Evolutionary conservation across 2,888 invertebrate species (phyloP), one percentile per base, ranked within the genome.

Genomic region (Erebia epiphron): DNA sequence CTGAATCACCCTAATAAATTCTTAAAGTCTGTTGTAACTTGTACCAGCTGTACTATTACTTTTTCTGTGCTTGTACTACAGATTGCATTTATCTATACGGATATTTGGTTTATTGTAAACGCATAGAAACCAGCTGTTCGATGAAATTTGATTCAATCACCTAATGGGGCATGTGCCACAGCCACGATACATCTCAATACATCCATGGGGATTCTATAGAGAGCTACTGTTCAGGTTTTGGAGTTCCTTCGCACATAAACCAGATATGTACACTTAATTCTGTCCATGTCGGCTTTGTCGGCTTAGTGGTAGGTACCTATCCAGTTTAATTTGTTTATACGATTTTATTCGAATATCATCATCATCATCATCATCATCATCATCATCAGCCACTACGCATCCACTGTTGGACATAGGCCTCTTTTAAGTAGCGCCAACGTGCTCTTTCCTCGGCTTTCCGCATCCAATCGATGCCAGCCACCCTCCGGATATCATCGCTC

Each of bases 91-190:
- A 65, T 68, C 35, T 35, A 41, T 68, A 61, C 14, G 14, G 52
- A 65, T 81, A 82, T 81, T 82, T 82, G 81, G 80, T 78, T 80
- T 79, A 84, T 86, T 86, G 84, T 81, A 79, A 75, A 75, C 80
- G 78, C 79, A 77, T 78, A 76, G 78, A 77, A 80, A 83, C 83
- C 91, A 92, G 90, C 87, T 92, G 91, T 88, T 86, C 86, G 83
- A 84, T 86, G 89, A 84, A 89, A 90, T 89, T 86, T 86, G 89
- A 90, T 88, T 86, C 89, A 83, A 81, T 82, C 84, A 81, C 79
- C 83, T 87, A 90, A 90, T 89, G 88, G 88, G 85, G 85, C 86
- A 87, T 82, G 82, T 86, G 84, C 80, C 84, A 69, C 69, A 67
- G 70, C 50, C 62, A 67, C 70, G 70, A 69, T 69, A 73, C 74